phyloP scores from a whole-genome alignment of 1,140 invertebrate genomes.

The Drosophila setifemur region DNA sequence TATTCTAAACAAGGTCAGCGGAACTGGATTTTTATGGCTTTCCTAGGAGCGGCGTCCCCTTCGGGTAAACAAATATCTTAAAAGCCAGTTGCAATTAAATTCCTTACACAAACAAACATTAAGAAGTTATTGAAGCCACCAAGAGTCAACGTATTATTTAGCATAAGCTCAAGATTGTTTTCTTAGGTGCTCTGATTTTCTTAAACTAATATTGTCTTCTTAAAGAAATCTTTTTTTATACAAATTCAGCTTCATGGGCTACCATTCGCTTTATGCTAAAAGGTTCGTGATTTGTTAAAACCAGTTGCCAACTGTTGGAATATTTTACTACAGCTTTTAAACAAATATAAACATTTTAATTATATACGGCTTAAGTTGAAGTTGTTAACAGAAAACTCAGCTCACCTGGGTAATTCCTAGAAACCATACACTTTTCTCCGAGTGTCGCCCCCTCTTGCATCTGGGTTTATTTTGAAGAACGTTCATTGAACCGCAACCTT shows the following conservation, averaged over 20 bases:
- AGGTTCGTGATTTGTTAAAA: slow-evolving; percentile 14
- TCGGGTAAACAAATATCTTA: neutral
- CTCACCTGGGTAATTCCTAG: too few species aligned
- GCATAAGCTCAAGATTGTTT: neutral
- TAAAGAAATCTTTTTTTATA: neutral
- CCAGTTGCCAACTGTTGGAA: slow-evolving; percentile 13
- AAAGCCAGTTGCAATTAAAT: too few species aligned
- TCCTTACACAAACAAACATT: neutral
- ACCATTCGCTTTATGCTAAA: slow-evolving; percentile 19
- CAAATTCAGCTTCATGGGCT: neutral
- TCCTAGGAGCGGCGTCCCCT: slow-evolving; percentile 3
- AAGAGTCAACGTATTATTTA: neutral
- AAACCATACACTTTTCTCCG: neutral
- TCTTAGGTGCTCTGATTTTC: neutral
- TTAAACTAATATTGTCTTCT: neutral
- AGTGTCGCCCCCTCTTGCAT: neutral
- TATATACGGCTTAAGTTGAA: neutral
- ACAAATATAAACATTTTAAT: neutral
- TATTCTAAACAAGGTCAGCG: slow-evolving; percentile 31
- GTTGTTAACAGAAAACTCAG: neutral
- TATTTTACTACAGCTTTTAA: slow-evolving; percentile 1
- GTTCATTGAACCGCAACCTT: slow-evolving; percentile 60
- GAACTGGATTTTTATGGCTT: slow-evolving; percentile 18
- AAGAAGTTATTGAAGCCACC: neutral
- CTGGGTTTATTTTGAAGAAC: slow-evolving; percentile 45